Conservation (phyloP, 37 sponge, comb jelly and placozoan genomes). For the Trichoplax adhaerens region DNA sequence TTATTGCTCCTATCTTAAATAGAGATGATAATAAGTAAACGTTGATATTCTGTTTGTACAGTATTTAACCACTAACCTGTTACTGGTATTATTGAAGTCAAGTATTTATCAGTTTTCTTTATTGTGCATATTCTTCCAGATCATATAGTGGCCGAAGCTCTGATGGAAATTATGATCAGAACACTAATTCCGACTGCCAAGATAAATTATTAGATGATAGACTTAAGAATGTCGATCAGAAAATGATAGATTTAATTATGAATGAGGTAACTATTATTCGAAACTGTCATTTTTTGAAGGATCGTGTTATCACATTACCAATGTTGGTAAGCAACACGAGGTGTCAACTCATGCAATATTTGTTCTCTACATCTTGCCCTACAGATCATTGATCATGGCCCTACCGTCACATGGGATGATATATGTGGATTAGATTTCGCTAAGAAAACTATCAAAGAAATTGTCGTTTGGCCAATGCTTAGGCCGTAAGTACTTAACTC, state of each 20-base stretch:
- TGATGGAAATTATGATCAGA: no score
- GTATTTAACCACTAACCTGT: no score
- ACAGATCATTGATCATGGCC: conserved; percentile 83
- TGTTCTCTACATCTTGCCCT: not conserved
- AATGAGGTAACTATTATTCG: conserved; percentile 45
- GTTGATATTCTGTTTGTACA: no score
- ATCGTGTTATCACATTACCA: not conserved
- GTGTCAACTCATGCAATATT: no score
- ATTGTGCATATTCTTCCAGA: no score
- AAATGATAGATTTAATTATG: conserved; percentile 80
- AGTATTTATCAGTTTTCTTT: no score
- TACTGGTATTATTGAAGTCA: no score
- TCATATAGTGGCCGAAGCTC: no score
- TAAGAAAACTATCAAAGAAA: conserved; percentile 87
- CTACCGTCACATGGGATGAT: conserved; percentile 84
- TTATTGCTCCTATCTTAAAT: no score
- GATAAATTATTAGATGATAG: conserved; percentile 24
- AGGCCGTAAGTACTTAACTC: conserved; percentile 55
- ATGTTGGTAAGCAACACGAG: not conserved
- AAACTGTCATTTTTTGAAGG: no score
- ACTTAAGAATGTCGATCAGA: conserved; percentile 68
- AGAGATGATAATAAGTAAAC: no score
- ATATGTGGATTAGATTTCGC: conserved; percentile 95
- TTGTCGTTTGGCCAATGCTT: conserved; percentile 95
- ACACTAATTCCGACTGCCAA: no score